Base-by-base conservation (phyloP, 2,888 invertebrate genomes). In the Apamea anceps region DNA sequence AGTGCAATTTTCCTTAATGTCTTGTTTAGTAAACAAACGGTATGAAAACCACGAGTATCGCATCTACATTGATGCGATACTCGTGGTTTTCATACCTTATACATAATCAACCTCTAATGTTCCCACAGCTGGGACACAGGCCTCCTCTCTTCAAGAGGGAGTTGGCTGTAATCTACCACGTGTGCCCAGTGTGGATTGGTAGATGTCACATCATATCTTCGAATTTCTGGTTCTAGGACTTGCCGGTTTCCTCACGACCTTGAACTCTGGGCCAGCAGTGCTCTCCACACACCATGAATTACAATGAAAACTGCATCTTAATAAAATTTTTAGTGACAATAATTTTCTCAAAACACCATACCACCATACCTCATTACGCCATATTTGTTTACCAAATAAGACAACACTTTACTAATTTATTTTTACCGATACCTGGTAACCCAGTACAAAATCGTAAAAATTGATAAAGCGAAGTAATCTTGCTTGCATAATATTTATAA, bases 21-120 rank as follows among this genome's bases (percentile, higher is more conserved):
- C 37, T 65, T 65, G 28, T 82, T 81, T 81, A n/a, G 48, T 70
- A 76, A 70, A 82, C 57, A 71, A 71, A 74, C n/a, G 32, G 18
- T 51, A 28, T 68, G 25, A 51, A 25, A 28, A 67, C 6, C 4
- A 68, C 2, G 13, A 62, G 1, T 72, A 42, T 65, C 28, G 5
- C 54, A 75, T 10, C 25, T n/a, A n/a, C n/a, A n/a, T n/a, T n/a
- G n/a, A n/a, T n/a, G n/a, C n/a, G n/a, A n/a, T n/a, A n/a, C n/a
- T n/a, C n/a, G n/a, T n/a, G n/a, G n/a, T n/a, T n/a, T n/a, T n/a
- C n/a, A n/a, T n/a, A n/a, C n/a, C n/a, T n/a, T n/a, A n/a, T n/a
- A n/a, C n/a, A 32, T 32, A 32, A 21, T 65, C 21, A 37, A 25
- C 12, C 21, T 13, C 12, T 25, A 18, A 65, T 37, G 25, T 65